phyloP scores from a whole-genome alignment of 2,113 vertebrate species.

The Athene cunicularia region DNA sequence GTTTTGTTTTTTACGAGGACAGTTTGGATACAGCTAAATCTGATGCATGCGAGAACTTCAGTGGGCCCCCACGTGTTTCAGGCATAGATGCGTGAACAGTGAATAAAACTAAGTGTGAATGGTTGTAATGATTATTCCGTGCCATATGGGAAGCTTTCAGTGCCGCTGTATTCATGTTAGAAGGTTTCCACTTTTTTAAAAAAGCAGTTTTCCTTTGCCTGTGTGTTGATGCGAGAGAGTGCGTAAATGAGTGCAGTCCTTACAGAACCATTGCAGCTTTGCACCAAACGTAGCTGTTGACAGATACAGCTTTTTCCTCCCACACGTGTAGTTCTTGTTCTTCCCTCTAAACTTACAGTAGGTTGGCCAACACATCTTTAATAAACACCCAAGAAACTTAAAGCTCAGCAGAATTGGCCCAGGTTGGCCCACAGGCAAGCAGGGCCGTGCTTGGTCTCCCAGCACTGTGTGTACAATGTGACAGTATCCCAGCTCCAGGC shows the following conservation, averaged over 20 bases:
- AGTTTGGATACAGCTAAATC: neutral
- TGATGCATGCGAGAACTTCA: neutral
- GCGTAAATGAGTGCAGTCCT: neutral
- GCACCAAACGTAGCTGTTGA: neutral
- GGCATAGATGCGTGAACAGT: neutral
- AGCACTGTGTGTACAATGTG: rapidly evolving
- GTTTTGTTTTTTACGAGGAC: neutral
- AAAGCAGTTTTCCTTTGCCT: neutral
- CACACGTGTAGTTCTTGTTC: neutral
- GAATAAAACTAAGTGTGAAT: neutral
- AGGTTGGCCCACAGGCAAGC: neutral
- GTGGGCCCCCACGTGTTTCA: neutral
- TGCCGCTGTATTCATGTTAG: neutral
- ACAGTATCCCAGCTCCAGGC: neutral
- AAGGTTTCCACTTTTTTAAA: neutral
- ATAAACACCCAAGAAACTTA: neutral
- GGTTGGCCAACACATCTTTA: neutral
- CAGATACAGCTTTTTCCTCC: neutral
- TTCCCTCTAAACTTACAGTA: neutral
- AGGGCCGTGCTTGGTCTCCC: neutral
- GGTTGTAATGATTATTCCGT: neutral
- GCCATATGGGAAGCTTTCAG: neutral
- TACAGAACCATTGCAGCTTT: neutral
- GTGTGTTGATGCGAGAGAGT: neutral
- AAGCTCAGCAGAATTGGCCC: neutral